Percentiles rank a stretch among this genome's conserved stretches.
phyloP scores from a whole-genome alignment of 2,113 vertebrate genomes.

The Paradisaea rubra region DNA sequence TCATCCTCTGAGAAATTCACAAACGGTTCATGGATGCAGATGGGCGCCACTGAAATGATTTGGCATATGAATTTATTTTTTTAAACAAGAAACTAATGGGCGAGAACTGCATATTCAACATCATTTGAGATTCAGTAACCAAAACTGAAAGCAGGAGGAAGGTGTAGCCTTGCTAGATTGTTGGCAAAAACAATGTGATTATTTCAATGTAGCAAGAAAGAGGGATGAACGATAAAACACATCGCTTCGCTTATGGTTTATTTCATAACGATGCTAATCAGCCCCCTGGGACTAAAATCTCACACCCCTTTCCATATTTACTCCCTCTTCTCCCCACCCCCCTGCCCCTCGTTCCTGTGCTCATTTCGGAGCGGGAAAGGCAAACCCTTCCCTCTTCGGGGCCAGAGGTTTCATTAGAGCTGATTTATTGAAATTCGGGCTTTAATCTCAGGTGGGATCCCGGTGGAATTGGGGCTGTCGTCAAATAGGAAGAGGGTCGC shows the following conservation, averaged over 20 bases:
- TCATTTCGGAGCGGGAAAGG: slow-evolving; percentile 30
- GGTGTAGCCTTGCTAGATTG: not conserved
- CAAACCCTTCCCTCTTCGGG: slow-evolving; percentile 40
- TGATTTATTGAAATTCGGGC: slow-evolving; percentile 79
- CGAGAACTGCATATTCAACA: not conserved
- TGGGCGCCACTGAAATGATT: not conserved
- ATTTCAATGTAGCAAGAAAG: not conserved
- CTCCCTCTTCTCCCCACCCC: not conserved
- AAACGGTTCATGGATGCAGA: not conserved
- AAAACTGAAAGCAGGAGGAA: slow-evolving; percentile 16
- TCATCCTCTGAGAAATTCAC: slow-evolving; percentile 41
- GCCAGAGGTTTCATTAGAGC: slow-evolving; percentile 68
- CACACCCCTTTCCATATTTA: slow-evolving; percentile 47
- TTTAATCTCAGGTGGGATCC: slow-evolving; percentile 85
- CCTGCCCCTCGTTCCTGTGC: slow-evolving; percentile 13
- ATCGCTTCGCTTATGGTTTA: slow-evolving; percentile 54
- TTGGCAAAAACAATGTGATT: not conserved
- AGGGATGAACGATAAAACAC: not conserved
- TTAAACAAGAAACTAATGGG: not conserved
- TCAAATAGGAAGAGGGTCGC: slow-evolving; percentile 74
- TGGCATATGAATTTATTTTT: not conserved
- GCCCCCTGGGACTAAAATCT: slow-evolving; percentile 44
- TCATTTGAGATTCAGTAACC: not conserved
- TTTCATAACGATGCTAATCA: slow-evolving; percentile 66
- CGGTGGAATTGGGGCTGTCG: slow-evolving; percentile 62